Conservation (phyloP, 2,797 vertebrate species). For the Eospalax fontanierii region DNA sequence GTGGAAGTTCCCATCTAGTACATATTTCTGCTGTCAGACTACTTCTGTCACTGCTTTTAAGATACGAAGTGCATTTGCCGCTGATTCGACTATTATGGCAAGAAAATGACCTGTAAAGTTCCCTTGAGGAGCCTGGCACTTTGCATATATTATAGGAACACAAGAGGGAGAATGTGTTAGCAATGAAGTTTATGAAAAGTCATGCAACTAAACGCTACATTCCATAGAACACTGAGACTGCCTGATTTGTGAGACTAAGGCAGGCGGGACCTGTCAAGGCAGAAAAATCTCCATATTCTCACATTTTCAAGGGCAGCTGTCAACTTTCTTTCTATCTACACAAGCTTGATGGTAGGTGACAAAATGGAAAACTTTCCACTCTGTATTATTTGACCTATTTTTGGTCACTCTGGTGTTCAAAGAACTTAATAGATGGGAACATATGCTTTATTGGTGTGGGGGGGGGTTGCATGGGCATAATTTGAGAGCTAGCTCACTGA, state of each 20-base stretch:
- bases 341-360: slow-evolving; percentile 74
- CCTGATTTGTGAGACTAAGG: slow-evolving; percentile 83
- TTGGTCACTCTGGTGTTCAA: slow-evolving; percentile 63
- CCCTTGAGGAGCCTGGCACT: slow-evolving; percentile 86
- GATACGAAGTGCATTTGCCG: slow-evolving; percentile 84
- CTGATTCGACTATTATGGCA: slow-evolving; percentile 86
- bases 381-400: slow-evolving; percentile 71
- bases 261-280: slow-evolving; percentile 75
- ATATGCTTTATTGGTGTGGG: slow-evolving; percentile 66
- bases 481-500: slow-evolving; percentile 33
- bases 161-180: slow-evolving; percentile 83
- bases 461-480: not conserved
- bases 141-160: slow-evolving; percentile 87
- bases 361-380: slow-evolving; percentile 79
- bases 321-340: slow-evolving; percentile 70
- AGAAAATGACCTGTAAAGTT: slow-evolving; percentile 88
- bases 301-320: slow-evolving; percentile 82
- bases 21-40: slow-evolving; percentile 82
- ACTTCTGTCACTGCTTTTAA: slow-evolving; percentile 84
- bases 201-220: slow-evolving; percentile 82
- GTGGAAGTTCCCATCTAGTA: slow-evolving; percentile 79
- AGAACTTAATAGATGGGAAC: slow-evolving; percentile 76
- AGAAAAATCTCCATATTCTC: slow-evolving; percentile 77
- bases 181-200: slow-evolving; percentile 87
- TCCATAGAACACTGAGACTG: slow-evolving; percentile 78